phyloP scores from a whole-genome alignment of 1,140 invertebrate species.

The Matsumurasca onukii region DNA sequence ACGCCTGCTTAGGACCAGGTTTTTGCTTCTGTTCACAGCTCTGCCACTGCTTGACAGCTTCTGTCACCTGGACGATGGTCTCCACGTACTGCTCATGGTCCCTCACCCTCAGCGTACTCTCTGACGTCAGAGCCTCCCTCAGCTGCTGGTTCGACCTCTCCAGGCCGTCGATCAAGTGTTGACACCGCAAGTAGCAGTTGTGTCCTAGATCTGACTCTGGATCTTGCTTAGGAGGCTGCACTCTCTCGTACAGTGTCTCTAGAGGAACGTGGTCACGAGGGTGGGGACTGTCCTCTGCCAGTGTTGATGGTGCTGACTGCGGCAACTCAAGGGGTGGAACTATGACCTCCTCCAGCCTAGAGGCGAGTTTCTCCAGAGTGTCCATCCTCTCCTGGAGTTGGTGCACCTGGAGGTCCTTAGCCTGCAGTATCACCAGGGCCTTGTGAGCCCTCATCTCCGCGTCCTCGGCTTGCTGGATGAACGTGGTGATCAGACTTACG shows the following conservation, averaged over 20 bases:
- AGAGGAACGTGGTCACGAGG: not conserved
- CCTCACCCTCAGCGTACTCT: not conserved
- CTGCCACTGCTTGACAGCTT: not conserved
- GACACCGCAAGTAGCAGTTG: conserved; percentile 7
- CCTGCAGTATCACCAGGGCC: not conserved
- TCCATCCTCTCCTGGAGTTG: conserved; percentile 19
- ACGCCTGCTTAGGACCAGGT: no score
- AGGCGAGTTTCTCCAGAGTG: conserved; percentile 3
- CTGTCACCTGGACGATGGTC: not conserved
- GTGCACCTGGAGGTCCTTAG: conserved; percentile 2
- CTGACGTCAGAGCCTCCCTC: not conserved
- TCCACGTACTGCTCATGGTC: conserved; percentile 13
- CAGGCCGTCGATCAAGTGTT: conserved; percentile 9
- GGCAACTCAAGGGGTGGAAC: conserved; percentile 3
- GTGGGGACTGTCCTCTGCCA: not conserved
- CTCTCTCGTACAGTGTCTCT: not conserved
- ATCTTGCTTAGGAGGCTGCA: not conserved
- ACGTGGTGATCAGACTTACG: conserved; percentile 6
- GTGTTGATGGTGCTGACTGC: not conserved
- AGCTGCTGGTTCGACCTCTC: conserved; percentile 10
- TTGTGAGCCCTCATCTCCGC: conserved; percentile 14
- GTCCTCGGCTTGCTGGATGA: conserved; percentile 2
- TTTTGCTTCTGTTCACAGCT: not conserved
- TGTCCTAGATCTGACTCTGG: not conserved
- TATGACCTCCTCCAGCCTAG: conserved; percentile 12